Evolutionary conservation across 1,140 invertebrate species (phyloP).

Genomic region (Bradynema listronoti): DNA sequence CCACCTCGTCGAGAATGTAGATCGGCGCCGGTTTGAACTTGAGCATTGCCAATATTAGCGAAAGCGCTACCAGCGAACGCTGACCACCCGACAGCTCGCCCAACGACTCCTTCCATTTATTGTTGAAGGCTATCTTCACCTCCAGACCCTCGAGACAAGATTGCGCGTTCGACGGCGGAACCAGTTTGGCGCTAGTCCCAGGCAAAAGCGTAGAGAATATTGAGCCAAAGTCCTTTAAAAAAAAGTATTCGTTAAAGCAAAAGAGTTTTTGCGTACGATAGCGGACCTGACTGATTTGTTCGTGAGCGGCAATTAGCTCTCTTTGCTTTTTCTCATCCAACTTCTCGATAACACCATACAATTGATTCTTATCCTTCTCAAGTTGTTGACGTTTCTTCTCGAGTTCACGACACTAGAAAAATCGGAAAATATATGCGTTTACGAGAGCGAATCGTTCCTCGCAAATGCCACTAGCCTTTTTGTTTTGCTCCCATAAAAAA

Average conservation of each 20-base stretch:
- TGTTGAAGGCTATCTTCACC: constrained; percentile 72
- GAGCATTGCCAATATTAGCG: constrained; percentile 88
- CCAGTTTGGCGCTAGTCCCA: constrained; percentile 76
- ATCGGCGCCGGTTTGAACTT: constrained; percentile 94
- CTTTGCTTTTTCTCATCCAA: constrained; percentile 41
- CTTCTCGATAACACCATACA: constrained; percentile 33
- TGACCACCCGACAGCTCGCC: constrained; percentile 81
- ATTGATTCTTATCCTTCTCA: constrained; percentile 30
- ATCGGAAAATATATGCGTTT: constrained; percentile 1
- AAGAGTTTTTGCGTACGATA: background rate
- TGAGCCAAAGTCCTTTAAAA: constrained; percentile 77
- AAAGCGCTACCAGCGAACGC: constrained; percentile 84
- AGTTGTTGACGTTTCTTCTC: constrained; percentile 27
- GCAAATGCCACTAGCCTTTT: background rate
- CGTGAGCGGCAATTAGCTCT: constrained; percentile 34
- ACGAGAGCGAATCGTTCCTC: background rate
- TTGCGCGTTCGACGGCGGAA: constrained; percentile 67
- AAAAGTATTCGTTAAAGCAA: constrained; percentile 9
- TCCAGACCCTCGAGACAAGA: constrained; percentile 25
- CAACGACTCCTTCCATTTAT: constrained; percentile 89
- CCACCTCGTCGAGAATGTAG: constrained; percentile 97
- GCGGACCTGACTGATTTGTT: constrained; percentile 30
- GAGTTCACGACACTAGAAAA: constrained; percentile 32
- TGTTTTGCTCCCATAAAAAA: background rate
- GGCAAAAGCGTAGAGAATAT: constrained; percentile 87